Evolutionary conservation across 1,140 invertebrate species (phyloP).

Genomic region (Cryptotermes secundus): DNA sequence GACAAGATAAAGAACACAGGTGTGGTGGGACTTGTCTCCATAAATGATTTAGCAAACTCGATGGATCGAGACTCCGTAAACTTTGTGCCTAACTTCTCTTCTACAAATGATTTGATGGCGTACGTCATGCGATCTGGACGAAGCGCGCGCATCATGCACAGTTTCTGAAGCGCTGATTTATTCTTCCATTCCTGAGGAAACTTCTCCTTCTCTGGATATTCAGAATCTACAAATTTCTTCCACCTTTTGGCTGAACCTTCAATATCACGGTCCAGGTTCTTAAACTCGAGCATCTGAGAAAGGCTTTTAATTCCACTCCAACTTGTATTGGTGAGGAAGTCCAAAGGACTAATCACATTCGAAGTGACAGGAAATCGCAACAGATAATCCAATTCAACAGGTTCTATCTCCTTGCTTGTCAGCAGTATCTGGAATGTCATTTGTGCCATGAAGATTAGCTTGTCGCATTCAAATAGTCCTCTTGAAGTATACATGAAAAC

Average conservation of each 20-base stretch:
- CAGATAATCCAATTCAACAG: slow-evolving; percentile 82
- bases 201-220: slow-evolving; percentile 90
- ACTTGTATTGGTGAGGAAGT: slow-evolving; percentile 77
- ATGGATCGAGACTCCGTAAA: slow-evolving; percentile 76
- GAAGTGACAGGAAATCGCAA: slow-evolving; percentile 72
- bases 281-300: slow-evolving; percentile 76
- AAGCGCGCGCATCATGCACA: slow-evolving; percentile 84
- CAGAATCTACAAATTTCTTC: slow-evolving; percentile 90
- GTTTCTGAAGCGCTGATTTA: slow-evolving; percentile 79
- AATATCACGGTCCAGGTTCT: slow-evolving; percentile 87
- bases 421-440: slow-evolving; percentile 74
- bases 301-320: slow-evolving; percentile 89
- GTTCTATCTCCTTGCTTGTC: slow-evolving; percentile 65
- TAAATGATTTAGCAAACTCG: slow-evolving; percentile 81
- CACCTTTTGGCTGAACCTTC: slow-evolving; percentile 88
- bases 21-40: slow-evolving; percentile 80
- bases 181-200: slow-evolving; percentile 97
- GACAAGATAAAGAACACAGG: slow-evolving; percentile 95
- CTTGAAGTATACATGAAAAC: slow-evolving; percentile 87
- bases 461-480: slow-evolving; percentile 91
- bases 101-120: slow-evolving; percentile 76
- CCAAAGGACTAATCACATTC: slow-evolving; percentile 70
- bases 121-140: slow-evolving; percentile 63
- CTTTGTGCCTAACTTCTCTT: slow-evolving; percentile 83
- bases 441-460: slow-evolving; percentile 87